A percentile compares a stretch with the other conserved stretches of the same genome.
Conservation (phyloP, 2,888 invertebrate species). For the Athalia circularis region DNA sequence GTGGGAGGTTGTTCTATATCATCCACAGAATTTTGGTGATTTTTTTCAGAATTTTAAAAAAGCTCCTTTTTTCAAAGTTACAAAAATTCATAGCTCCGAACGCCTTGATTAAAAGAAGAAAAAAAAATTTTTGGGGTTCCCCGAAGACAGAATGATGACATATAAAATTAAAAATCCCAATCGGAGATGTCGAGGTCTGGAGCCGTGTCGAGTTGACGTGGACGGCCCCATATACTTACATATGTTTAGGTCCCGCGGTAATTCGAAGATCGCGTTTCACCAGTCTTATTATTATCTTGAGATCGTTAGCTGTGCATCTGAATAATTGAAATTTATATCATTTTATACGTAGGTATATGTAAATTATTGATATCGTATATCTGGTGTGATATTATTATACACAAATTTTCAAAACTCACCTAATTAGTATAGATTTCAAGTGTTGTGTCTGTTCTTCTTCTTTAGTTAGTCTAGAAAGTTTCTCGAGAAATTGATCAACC, state of each 20-base stretch:
- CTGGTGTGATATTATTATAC: not conserved
- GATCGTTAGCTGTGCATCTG: constrained; percentile 87
- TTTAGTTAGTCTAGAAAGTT: constrained; percentile 85
- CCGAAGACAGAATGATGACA: too few species aligned
- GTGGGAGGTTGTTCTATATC: too few species aligned
- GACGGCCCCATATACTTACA: constrained; percentile 77
- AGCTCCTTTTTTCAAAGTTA: too few species aligned
- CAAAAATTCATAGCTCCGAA: too few species aligned
- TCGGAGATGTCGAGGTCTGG: too few species aligned
- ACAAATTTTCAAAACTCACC: constrained; percentile 59
- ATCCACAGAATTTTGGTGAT: too few species aligned
- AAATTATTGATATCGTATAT: not conserved
- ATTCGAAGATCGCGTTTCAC: constrained; percentile 95
- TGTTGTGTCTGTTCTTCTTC: constrained; percentile 91
- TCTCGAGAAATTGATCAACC: constrained; percentile 85
- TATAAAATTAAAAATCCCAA: too few species aligned
- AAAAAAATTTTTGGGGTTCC: too few species aligned
- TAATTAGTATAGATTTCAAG: constrained; percentile 83
- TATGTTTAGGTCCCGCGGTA: constrained; percentile 94
- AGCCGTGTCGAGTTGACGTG: too few species aligned
- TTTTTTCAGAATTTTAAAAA: too few species aligned
- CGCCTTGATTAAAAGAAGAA: too few species aligned
- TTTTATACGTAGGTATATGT: not conserved
- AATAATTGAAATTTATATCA: constrained; percentile 57
- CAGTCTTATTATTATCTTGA: constrained; percentile 90